Evolutionary conservation across 2,113 vertebrate genomes (phyloP).

Genomic region (Engraulis encrasicolus): DNA sequence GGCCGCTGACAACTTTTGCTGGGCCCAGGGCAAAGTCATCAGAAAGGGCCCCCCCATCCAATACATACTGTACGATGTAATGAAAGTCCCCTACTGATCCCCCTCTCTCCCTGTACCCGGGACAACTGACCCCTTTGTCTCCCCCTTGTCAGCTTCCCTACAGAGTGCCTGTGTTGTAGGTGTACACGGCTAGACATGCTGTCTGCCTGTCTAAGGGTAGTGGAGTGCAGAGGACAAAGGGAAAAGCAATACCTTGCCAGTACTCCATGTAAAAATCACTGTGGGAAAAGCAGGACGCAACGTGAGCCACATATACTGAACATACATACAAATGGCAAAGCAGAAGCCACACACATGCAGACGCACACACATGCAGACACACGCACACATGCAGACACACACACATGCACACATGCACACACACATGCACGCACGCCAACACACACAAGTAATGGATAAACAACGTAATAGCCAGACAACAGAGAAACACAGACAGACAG

Average conservation of each 20-base stretch:
- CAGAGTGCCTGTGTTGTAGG: too few species aligned
- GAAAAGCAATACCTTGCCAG: conserved; percentile 59
- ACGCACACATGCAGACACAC: background rate
- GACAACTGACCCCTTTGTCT: too few species aligned
- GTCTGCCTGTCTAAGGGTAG: too few species aligned
- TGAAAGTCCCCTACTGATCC: too few species aligned
- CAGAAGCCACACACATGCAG: background rate
- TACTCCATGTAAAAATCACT: conserved; percentile 65
- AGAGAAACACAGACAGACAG: background rate
- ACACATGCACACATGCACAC: background rate
- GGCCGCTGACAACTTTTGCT: background rate
- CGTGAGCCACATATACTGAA: conserved; percentile 29
- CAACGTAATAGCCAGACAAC: background rate
- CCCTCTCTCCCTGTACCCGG: too few species aligned
- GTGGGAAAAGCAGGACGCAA: conserved; percentile 42
- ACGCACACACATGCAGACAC: background rate
- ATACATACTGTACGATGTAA: too few species aligned
- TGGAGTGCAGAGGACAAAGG: background rate
- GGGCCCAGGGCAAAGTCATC: background rate
- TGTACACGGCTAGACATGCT: background rate
- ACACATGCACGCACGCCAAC: background rate
- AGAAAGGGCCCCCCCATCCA: too few species aligned
- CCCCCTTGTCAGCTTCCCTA: too few species aligned
- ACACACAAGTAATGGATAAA: background rate
- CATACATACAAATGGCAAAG: background rate